Percentiles rank a stretch among this genome's conserved stretches.
phyloP scores from a whole-genome alignment of 2,113 vertebrate genomes.

The Lophura nycthemera region DNA sequence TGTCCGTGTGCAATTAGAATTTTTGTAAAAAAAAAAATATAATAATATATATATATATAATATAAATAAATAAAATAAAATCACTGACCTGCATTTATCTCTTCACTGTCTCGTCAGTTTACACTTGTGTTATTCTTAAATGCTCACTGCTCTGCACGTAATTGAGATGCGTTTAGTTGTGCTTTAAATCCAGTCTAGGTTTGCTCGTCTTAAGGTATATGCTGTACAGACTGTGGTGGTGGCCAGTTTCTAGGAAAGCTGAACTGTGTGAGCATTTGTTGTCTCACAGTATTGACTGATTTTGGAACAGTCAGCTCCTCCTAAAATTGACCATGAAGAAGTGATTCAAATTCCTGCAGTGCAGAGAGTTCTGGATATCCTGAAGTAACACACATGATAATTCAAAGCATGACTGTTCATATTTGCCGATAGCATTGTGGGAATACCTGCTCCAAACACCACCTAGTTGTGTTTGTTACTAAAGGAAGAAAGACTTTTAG shows the following conservation, averaged over 20 bases:
- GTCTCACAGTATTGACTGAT: neutral
- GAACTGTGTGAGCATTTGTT: neutral
- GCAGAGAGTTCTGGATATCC: neutral
- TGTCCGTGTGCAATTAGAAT: neutral
- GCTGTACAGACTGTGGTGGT: neutral
- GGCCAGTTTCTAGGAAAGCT: neutral
- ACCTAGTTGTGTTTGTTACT: neutral
- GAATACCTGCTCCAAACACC: neutral
- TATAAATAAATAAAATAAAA: neutral
- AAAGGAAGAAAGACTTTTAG: neutral
- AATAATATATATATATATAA: no score
- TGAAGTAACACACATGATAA: neutral
- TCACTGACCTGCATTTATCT: neutral
- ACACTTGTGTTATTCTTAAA: neutral
- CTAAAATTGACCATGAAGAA: neutral
- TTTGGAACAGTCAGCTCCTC: neutral
- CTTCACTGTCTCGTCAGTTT: neutral
- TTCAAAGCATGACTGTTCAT: neutral
- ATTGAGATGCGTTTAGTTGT: neutral
- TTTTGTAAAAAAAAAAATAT: neutral
- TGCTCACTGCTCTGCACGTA: neutral
- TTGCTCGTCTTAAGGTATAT: neutral
- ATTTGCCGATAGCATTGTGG: neutral
- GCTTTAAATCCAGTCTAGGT: neutral
- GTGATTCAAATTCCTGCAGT: neutral